phyloP scores from a whole-genome alignment of 2,797 vertebrate species.

The Pseudochirops cupreus region DNA sequence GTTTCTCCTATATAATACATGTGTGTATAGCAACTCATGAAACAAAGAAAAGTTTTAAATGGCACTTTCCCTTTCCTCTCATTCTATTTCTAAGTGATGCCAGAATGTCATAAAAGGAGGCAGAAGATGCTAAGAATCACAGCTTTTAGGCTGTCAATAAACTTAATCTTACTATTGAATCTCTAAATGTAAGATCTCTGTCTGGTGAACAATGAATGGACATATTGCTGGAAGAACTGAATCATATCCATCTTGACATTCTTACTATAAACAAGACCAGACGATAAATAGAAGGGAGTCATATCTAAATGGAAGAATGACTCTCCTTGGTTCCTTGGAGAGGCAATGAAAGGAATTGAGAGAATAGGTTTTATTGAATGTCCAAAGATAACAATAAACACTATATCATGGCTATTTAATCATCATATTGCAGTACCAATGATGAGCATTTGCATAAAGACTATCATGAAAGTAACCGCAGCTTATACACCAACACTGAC shows the following conservation, averaged over 20 bases:
- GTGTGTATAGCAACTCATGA: neutral
- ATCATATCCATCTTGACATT: neutral
- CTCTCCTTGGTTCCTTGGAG: neutral
- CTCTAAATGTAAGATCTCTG: neutral
- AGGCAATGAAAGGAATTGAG: neutral
- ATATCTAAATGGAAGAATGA: neutral
- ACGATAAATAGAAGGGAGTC: neutral
- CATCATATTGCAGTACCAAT: neutral
- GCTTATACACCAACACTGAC: neutral
- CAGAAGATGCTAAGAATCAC: neutral
- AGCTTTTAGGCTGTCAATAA: neutral
- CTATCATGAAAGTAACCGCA: neutral
- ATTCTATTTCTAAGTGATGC: neutral
- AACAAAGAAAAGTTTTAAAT: neutral
- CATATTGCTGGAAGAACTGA: neutral
- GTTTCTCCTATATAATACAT: too few species aligned
- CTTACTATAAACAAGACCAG: neutral
- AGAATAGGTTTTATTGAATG: neutral
- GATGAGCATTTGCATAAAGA: neutral
- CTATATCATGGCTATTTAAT: neutral
- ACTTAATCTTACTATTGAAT: neutral
- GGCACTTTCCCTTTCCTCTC: neutral
- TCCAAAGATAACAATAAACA: neutral
- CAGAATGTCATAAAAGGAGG: neutral
- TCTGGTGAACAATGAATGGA: neutral